Conservation (phyloP, 2,888 invertebrate genomes). For the Vesta saturnalis region DNA sequence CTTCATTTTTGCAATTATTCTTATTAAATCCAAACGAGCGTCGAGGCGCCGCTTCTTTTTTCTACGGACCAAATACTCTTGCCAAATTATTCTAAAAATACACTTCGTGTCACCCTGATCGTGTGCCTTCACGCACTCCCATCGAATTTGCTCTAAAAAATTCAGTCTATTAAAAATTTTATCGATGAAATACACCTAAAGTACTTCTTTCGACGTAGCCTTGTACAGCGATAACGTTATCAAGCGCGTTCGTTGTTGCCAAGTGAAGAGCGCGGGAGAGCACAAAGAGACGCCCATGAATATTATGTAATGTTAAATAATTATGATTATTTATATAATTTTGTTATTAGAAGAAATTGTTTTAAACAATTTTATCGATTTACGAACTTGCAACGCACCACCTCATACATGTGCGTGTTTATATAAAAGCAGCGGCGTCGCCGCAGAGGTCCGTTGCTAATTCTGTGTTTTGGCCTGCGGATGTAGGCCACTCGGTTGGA, state of each 20-base stretch:
- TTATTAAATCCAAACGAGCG: conserved; percentile 3
- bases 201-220: conserved; percentile 33
- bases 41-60: conserved; percentile 11
- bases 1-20: conserved; percentile 7
- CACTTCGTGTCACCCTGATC: too few relatives aligned
- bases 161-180: conserved; percentile 1
- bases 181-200: conserved; percentile 16
- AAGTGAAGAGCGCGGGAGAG: conserved; percentile 28
- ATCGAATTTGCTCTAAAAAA: too few relatives aligned
- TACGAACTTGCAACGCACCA: conserved; percentile 7
- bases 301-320: conserved; percentile 23
- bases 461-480: conserved; percentile 31
- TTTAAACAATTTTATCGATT: conserved; percentile 19
- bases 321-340: neutral
- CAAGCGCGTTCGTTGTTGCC: conserved; percentile 30
- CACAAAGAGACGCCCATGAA: conserved; percentile 27
- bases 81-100: conserved; percentile 31
- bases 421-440: conserved; percentile 28
- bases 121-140: too few relatives aligned
- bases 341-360: neutral
- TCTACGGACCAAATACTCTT: conserved; percentile 11
- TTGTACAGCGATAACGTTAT: conserved; percentile 37
- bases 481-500: conserved; percentile 35
- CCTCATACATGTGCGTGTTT: conserved; percentile 29
- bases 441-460: conserved; percentile 30